Evolutionary conservation across 2,113 vertebrate genomes (phyloP).

Genomic region (Ursus arctos): DNA sequence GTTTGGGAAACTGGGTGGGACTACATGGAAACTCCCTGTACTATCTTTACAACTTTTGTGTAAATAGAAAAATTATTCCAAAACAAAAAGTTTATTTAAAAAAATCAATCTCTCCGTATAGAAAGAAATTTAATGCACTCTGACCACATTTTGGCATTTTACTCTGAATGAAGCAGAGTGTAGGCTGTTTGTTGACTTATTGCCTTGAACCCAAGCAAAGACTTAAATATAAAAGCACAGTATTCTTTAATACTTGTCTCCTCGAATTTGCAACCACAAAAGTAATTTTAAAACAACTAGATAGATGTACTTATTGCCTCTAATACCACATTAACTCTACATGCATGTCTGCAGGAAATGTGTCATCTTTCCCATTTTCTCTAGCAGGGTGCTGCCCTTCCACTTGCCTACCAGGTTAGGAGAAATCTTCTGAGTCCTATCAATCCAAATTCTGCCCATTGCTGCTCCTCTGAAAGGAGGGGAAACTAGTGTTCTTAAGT

Average conservation of each 20-base stretch:
- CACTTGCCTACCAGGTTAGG: background rate
- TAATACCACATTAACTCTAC: background rate
- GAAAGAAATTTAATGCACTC: background rate
- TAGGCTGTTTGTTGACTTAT: background rate
- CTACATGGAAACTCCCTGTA: background rate
- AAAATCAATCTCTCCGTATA: background rate
- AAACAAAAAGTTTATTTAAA: background rate
- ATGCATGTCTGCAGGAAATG: background rate
- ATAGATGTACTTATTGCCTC: background rate
- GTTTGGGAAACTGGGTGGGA: background rate
- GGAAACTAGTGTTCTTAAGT: background rate
- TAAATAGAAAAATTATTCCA: background rate
- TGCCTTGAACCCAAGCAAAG: background rate
- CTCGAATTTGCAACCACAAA: background rate
- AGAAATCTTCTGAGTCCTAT: background rate
- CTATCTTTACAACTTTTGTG: background rate
- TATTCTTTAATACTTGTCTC: background rate
- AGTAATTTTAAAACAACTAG: background rate
- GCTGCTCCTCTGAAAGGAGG: background rate
- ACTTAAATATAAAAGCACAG: conserved; percentile 4
- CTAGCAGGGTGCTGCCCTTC: background rate
- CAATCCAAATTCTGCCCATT: background rate
- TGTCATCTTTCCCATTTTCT: background rate
- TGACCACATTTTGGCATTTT: background rate
- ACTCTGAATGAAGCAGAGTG: conserved; percentile 35